Conservation (phyloP, 2,888 invertebrate genomes). For the Rutpela maculata region DNA sequence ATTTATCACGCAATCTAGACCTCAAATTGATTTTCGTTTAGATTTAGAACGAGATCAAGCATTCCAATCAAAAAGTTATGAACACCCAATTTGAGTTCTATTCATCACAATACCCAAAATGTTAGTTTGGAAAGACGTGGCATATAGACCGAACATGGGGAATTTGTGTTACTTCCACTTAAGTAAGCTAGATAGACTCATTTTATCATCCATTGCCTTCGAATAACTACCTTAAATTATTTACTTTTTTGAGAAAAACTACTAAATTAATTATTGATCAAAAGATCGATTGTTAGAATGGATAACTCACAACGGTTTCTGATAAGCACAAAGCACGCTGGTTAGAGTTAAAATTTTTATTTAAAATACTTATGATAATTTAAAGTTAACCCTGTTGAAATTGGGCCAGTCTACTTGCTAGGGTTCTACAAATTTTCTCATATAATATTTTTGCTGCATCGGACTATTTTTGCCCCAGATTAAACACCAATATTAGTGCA, state of each 20-base stretch:
- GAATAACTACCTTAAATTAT: neutral
- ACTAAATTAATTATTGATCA: neutral
- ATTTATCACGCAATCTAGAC: slow-evolving; percentile 11
- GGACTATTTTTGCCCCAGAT: no score
- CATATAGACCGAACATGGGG: neutral
- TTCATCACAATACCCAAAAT: neutral
- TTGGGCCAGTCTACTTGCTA: no score
- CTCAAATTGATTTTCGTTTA: neutral
- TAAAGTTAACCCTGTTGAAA: no score
- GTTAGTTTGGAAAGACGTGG: neutral
- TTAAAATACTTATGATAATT: no score
- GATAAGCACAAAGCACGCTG: no score
- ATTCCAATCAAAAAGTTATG: slow-evolving; percentile 15
- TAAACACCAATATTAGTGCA: no score
- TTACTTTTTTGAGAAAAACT: neutral
- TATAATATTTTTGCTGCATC: no score
- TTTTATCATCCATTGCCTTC: neutral
- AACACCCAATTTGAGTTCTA: slow-evolving; percentile 8
- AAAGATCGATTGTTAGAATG: neutral
- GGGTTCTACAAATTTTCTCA: no score
- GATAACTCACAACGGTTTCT: neutral
- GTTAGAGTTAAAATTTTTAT: no score
- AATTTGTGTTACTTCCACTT: neutral
- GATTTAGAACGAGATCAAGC: neutral
- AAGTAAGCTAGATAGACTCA: neutral